Evolutionary conservation across 2,113 vertebrate species (phyloP).

Genomic region (Pangasianodon gigas): DNA sequence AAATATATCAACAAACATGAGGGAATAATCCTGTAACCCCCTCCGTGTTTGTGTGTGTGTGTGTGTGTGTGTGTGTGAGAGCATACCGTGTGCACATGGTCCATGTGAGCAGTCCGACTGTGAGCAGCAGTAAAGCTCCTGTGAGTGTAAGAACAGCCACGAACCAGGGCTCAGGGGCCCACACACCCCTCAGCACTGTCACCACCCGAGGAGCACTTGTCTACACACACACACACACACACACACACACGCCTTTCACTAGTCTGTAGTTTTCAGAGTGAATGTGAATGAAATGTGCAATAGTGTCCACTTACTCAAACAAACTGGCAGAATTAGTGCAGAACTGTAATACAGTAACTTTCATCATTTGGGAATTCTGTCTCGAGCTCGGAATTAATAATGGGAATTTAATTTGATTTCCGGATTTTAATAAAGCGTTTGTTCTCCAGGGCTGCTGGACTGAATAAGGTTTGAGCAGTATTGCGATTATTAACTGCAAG

Average conservation of each 20-base stretch:
- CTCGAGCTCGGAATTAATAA: not conserved
- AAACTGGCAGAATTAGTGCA: not conserved
- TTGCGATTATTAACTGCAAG: not conserved
- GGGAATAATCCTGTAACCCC: too few relatives aligned
- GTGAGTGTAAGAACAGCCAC: not conserved
- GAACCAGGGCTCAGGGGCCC: conserved; percentile 48
- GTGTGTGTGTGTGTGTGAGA: not conserved
- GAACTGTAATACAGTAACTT: not conserved
- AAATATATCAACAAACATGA: too few relatives aligned
- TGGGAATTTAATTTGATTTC: not conserved
- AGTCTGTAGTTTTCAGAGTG: not conserved
- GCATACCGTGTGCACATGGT: not conserved
- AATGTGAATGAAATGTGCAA: not conserved
- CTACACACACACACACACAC: not conserved
- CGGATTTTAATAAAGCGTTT: not conserved
- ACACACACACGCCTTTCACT: not conserved
- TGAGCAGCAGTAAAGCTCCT: not conserved
- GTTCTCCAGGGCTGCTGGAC: not conserved
- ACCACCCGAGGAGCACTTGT: not conserved
- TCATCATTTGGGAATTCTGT: not conserved
- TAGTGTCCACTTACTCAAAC: not conserved
- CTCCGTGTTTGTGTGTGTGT: not conserved
- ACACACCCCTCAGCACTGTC: not conserved
- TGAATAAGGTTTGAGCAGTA: not conserved
- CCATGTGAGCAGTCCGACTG: not conserved